phyloP scores from a whole-genome alignment of 2,113 vertebrate genomes.

The Leuciscus idus region DNA sequence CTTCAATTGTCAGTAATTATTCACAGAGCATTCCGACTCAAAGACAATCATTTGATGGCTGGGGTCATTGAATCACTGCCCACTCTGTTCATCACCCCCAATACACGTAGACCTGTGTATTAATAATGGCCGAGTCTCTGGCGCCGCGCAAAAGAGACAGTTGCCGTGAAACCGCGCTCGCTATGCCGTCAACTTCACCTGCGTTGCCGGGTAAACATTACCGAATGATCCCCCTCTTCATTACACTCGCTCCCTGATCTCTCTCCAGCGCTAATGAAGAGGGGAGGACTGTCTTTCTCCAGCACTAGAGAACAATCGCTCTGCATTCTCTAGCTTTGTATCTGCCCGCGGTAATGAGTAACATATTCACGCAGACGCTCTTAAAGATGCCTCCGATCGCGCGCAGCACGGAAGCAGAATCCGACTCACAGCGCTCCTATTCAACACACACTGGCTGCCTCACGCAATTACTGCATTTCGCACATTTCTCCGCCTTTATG shows the following conservation, averaged over 20 bases:
- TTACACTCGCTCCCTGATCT: slow-evolving; percentile 42
- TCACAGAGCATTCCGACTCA: not conserved
- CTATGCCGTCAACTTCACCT: slow-evolving; percentile 23
- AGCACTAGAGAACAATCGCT: slow-evolving; percentile 39
- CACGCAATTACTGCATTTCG: slow-evolving; percentile 79
- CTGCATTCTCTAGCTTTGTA: slow-evolving; percentile 51
- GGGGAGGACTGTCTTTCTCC: slow-evolving; percentile 31
- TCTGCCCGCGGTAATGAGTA: slow-evolving; percentile 48
- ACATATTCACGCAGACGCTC: slow-evolving; percentile 37
- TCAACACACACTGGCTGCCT: slow-evolving; percentile 26
- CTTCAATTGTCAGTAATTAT: slow-evolving; percentile 5
- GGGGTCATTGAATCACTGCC: slow-evolving; percentile 28
- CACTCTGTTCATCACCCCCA: slow-evolving; percentile 13
- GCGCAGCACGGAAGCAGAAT: slow-evolving; percentile 6
- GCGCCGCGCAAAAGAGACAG: slow-evolving; percentile 6
- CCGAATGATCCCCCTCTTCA: slow-evolving; percentile 33
- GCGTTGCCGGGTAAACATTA: slow-evolving; percentile 34
- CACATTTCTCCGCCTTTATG: slow-evolving; percentile 72
- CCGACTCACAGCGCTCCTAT: slow-evolving; percentile 10
- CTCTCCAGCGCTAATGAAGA: slow-evolving; percentile 47
- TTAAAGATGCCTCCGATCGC: slow-evolving; percentile 36
- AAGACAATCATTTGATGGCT: not conserved
- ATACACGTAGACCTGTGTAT: slow-evolving; percentile 8
- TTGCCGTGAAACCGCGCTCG: slow-evolving; percentile 38
- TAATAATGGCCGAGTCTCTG: slow-evolving; percentile 22